phyloP scores from a whole-genome alignment of 2,888 invertebrate genomes.

The Agrilus mali region DNA sequence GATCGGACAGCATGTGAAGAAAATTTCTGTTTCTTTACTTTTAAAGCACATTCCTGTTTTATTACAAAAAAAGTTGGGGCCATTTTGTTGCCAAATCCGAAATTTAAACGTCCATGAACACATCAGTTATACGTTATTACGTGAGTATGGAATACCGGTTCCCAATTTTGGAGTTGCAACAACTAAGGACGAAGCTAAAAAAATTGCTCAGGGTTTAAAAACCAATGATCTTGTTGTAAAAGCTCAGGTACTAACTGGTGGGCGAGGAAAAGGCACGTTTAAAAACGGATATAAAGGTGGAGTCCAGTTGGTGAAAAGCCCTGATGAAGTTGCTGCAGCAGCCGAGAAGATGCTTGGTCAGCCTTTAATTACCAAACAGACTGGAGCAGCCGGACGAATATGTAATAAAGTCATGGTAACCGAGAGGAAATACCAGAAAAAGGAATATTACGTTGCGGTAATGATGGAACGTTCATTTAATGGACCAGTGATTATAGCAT shows the following conservation, averaged over 20 bases:
- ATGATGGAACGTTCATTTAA: constrained; percentile 82
- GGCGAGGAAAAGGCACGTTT: constrained; percentile 83
- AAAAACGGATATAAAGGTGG: constrained; percentile 80
- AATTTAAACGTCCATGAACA: constrained; percentile 83
- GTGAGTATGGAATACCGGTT: constrained; percentile 68
- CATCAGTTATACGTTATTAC: constrained; percentile 71
- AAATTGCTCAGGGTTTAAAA: constrained; percentile 60
- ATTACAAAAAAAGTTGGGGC: too few relatives aligned
- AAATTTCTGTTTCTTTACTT: too few relatives aligned
- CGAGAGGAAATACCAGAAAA: constrained; percentile 87
- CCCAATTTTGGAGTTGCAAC: constrained; percentile 77
- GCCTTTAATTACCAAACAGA: constrained; percentile 85
- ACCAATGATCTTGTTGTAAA: constrained; percentile 76
- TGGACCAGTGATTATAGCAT: constrained; percentile 93
- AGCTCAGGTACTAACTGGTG: constrained; percentile 87
- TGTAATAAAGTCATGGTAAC: constrained; percentile 93
- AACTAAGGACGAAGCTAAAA: constrained; percentile 59
- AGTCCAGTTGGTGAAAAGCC: constrained; percentile 69
- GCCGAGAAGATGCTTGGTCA: constrained; percentile 82
- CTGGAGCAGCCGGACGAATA: constrained; percentile 80
- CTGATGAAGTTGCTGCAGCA: constrained; percentile 70
- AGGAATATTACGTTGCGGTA: constrained; percentile 94
- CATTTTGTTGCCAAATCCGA: constrained; percentile 26
- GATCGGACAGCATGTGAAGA: too few relatives aligned
- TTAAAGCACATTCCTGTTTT: too few relatives aligned